Conservation (phyloP, 2,888 invertebrate genomes). For the Polietes domitor region DNA sequence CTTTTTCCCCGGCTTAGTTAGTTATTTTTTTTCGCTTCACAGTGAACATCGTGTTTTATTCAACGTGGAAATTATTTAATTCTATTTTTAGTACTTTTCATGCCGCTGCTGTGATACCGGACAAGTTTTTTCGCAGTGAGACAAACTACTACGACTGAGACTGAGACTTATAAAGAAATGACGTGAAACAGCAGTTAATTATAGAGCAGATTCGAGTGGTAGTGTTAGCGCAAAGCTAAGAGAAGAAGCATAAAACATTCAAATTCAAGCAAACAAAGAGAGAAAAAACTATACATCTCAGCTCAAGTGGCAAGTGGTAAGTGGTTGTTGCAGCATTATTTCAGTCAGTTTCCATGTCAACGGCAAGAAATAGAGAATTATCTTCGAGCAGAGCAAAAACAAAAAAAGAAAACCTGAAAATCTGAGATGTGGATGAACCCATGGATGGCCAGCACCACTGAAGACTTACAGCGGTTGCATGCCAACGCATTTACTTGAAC, state of each 20-base stretch:
- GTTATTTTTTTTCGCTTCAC: too few species aligned
- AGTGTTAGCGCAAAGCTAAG: neutral
- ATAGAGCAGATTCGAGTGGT: neutral
- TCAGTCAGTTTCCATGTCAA: neutral
- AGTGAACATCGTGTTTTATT: too few species aligned
- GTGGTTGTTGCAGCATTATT: neutral
- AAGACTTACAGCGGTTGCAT: neutral
- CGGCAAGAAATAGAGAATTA: neutral
- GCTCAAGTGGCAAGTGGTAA: neutral
- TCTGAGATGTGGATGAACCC: neutral
- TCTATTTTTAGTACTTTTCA: neutral
- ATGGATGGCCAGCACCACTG: neutral
- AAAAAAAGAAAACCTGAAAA: neutral
- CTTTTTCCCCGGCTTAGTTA: too few species aligned
- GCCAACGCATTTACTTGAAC: neutral
- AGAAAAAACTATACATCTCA: constrained; percentile 2
- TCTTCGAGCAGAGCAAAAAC: neutral
- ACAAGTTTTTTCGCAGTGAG: neutral
- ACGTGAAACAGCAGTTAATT: neutral
- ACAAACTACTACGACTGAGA: too few species aligned
- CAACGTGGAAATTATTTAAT: neutral
- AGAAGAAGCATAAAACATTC: neutral
- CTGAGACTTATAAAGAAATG: neutral
- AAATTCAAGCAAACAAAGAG: neutral
- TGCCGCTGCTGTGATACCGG: neutral